These are phyloP conservation scores for Donacobius atricapilla DNA, from an alignment of 2,113 vertebrate species.

Conservation along the genomic window DNA sequence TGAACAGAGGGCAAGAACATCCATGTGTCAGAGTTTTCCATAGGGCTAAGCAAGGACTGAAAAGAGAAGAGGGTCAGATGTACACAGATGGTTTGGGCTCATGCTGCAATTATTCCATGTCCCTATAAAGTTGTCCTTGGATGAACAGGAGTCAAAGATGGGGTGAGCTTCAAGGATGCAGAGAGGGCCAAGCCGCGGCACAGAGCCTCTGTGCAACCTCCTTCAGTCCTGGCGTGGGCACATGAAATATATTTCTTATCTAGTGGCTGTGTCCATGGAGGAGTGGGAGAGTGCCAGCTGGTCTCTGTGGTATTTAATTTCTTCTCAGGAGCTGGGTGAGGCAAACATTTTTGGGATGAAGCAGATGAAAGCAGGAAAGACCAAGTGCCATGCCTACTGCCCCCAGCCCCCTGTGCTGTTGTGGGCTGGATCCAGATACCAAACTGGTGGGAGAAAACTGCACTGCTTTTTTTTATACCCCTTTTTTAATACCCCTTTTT, in stretches of 20 bases:
- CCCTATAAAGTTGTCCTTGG: background rate
- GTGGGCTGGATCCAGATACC: background rate
- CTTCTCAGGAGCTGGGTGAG: background rate
- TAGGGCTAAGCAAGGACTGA: background rate
- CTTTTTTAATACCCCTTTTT: too few species aligned
- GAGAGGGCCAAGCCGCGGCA: background rate
- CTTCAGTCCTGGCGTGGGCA: background rate
- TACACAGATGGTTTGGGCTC: background rate
- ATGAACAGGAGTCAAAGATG: background rate
- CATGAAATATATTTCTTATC: background rate
- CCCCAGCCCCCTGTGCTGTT: background rate
- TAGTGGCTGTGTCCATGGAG: background rate
- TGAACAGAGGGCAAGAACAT: background rate
- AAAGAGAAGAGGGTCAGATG: background rate
- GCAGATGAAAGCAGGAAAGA: background rate
- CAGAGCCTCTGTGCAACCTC: background rate
- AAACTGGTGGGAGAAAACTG: background rate
- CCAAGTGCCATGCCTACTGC: background rate
- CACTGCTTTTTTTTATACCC: background rate
- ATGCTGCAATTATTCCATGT: background rate
- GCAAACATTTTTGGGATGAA: background rate
- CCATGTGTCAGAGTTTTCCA: background rate
- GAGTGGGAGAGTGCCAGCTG: conserved; percentile 43
- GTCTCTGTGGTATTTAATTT: background rate
- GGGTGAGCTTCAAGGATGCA: background rate